Percentiles rank a stretch among this genome's conserved stretches.
Conservation (phyloP, 2,797 vertebrate species). For the Enteromius mattozi region DNA sequence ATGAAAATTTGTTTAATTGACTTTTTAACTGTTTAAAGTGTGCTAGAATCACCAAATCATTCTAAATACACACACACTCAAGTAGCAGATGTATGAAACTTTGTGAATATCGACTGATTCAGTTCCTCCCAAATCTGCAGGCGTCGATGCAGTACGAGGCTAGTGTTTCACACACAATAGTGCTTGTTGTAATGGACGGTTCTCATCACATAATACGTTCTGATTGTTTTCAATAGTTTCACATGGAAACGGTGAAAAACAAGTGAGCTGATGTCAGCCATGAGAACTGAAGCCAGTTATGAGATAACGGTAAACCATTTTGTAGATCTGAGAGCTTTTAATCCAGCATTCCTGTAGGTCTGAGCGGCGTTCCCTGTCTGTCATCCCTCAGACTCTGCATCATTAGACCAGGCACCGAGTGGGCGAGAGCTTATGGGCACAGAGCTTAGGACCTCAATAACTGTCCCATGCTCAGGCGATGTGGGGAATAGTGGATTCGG, state of each 20-base stretch:
- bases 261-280: not conserved
- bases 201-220: not conserved
- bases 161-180: not conserved
- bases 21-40: not conserved
- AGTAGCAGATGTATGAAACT: not conserved
- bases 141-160: not conserved
- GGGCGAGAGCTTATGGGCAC: conserved; percentile 40
- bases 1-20: not conserved
- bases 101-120: not conserved
- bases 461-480: conserved; percentile 36
- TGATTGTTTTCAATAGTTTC: conserved; percentile 18
- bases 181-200: not conserved
- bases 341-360: conserved; percentile 31
- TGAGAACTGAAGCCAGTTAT: conserved; percentile 17
- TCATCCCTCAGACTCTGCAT: conserved; percentile 39
- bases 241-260: conserved; percentile 35
- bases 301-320: conserved; percentile 28
- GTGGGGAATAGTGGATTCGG: conserved; percentile 26
- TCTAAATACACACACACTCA: not conserved
- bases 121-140: not conserved
- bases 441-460: conserved; percentile 44
- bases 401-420: conserved; percentile 49
- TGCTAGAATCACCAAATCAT: not conserved
- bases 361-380: conserved; percentile 20
- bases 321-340: conserved; percentile 10